Evolutionary conservation across 2,113 vertebrate genomes (phyloP).

Genomic region (Sakesphorus luctuosus): DNA sequence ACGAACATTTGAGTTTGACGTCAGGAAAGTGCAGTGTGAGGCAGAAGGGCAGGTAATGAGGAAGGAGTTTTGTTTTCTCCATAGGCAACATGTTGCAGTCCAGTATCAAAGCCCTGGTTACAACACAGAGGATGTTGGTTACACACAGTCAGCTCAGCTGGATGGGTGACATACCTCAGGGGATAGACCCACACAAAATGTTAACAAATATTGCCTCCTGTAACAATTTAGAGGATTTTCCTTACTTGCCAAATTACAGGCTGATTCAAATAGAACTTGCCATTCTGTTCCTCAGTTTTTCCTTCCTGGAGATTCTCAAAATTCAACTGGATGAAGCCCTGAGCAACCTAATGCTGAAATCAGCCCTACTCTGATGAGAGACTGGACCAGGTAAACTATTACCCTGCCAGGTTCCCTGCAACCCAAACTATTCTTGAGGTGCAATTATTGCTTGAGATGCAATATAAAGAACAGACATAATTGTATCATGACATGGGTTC

Average conservation of each 20-base stretch:
- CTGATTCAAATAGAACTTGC: background rate
- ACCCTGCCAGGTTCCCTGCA: background rate
- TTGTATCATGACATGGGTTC: background rate
- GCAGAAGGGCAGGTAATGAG: background rate
- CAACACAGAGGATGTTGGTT: background rate
- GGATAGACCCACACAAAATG: background rate
- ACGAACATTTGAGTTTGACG: background rate
- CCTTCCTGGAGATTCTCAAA: background rate
- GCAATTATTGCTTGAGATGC: background rate
- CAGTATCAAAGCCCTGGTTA: background rate
- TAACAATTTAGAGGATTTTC: background rate
- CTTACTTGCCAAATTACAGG: background rate
- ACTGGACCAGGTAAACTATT: background rate
- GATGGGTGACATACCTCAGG: background rate
- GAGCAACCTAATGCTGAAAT: background rate
- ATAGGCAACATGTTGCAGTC: rapidly evolving
- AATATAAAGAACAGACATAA: background rate
- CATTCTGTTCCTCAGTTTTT: background rate
- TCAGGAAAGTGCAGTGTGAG: background rate
- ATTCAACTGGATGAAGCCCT: background rate
- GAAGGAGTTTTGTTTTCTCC: background rate
- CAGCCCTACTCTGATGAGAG: background rate
- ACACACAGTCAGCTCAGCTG: rapidly evolving
- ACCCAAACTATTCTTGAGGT: background rate
- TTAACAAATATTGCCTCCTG: background rate